phyloP scores from a whole-genome alignment of 1,140 invertebrate species.

The Arion vulgaris region DNA sequence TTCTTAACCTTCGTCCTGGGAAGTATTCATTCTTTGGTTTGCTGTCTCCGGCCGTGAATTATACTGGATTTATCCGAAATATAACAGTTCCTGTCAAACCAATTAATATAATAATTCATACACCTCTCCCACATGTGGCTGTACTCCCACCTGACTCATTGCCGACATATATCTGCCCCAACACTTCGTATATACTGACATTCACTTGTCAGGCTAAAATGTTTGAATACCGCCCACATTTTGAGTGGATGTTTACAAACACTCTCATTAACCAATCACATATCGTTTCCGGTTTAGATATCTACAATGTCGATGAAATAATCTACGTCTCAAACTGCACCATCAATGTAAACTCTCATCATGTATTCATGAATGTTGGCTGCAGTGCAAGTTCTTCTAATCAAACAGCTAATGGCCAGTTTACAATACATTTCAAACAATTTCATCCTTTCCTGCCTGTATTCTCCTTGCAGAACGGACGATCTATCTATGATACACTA shows the following conservation, averaged over 20 bases:
- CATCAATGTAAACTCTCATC: background rate
- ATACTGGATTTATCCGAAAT: background rate
- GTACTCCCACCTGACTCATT: background rate
- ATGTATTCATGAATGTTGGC: background rate
- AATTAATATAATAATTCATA: background rate
- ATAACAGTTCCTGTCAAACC: background rate
- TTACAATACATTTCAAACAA: background rate
- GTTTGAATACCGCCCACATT: background rate
- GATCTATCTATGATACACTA: background rate
- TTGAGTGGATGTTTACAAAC: background rate
- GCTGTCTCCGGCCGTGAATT: background rate
- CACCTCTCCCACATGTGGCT: background rate
- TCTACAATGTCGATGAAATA: background rate
- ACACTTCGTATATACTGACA: background rate
- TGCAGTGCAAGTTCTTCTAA: background rate
- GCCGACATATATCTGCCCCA: background rate
- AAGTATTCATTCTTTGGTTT: background rate
- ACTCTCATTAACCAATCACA: background rate
- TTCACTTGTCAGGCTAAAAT: background rate
- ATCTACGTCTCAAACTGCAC: background rate
- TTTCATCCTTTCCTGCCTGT: background rate
- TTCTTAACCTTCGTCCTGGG: background rate
- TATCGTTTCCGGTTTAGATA: background rate
- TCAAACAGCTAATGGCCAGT: background rate
- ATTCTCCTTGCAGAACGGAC: background rate